Base-by-base conservation (phyloP, 2,797 vertebrate species). In the Octomys mimax region DNA sequence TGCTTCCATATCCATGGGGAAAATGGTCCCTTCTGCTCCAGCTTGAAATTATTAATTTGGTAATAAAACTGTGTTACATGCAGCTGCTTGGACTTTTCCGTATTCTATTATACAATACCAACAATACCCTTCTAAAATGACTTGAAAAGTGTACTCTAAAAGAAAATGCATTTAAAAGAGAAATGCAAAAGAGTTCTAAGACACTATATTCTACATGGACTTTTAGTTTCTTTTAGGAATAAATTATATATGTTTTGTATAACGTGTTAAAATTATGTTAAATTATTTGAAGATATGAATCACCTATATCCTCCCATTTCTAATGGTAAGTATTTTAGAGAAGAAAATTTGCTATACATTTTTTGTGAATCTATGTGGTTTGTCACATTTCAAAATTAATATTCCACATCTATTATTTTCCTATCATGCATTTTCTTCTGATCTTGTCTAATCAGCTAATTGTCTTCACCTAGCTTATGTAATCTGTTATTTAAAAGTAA, bases 11-110 rank as follows among this genome's bases (percentile, higher is more conserved):
- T 97, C 94, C 80, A 94, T 31, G 96, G 92, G 98, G 91, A 96
- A 93, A 95, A 93, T 87, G 33, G 68, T 96, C 89, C 88, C 92
- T 97, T 98, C 97, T 96, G 82, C 49, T 97, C 61, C 87, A 81
- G 39, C 92, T 21, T 77, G 59, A 96, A 97, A 92, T 97, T 90
- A 92, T 95, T 97, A 80, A 89, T 96, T 90, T 96, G 94, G 39
- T 92, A 97, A 96, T 95, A 92, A 87, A 93, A 39, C 73, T 93
- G 1, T 36, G 95, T 97, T 97, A 62, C 94, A 52, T 94, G 31
- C 98, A 97, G 93, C 68, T 98, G 73, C 70, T 95, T 96, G 18
- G 28, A 24, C 64, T 95, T 0, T 81, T 71, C 21, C 71, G 2
- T 18, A 94, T 84, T 80, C 96, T 93, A 96, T 95, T 84, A 86